Percentiles rank a stretch among this genome's conserved stretches.
phyloP scores from a whole-genome alignment of 2,113 vertebrate species.

The Rhabdornis inornatus region DNA sequence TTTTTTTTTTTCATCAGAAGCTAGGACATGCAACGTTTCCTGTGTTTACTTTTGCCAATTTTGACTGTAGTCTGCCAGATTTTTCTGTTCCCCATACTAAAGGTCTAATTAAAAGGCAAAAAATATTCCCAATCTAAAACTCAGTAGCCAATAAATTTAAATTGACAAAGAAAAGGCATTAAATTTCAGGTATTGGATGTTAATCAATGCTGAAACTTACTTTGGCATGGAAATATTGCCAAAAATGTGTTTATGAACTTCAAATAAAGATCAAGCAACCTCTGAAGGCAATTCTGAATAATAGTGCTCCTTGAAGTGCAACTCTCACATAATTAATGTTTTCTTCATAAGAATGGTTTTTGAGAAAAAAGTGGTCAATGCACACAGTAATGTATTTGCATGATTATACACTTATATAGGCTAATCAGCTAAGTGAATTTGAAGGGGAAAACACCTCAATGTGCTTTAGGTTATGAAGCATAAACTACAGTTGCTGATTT shows the following conservation, averaged over 20 bases:
- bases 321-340: neutral
- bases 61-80: neutral
- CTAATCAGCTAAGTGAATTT: neutral
- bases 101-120: conserved; percentile 14
- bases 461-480: neutral
- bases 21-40: neutral
- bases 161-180: neutral
- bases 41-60: neutral
- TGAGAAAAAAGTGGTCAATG: neutral
- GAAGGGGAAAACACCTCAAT: neutral
- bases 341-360: neutral
- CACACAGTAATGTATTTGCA: neutral
- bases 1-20: neutral
- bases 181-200: neutral
- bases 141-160: neutral
- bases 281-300: neutral
- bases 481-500: neutral
- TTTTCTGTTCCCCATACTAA: neutral
- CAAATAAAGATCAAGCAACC: neutral
- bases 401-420: neutral
- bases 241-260: neutral
- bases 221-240: neutral
- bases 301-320: neutral
- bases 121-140: neutral
- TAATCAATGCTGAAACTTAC: neutral